Conservation (phyloP, 2,113 vertebrate genomes). For the Paracanthobrama guichenoti region DNA sequence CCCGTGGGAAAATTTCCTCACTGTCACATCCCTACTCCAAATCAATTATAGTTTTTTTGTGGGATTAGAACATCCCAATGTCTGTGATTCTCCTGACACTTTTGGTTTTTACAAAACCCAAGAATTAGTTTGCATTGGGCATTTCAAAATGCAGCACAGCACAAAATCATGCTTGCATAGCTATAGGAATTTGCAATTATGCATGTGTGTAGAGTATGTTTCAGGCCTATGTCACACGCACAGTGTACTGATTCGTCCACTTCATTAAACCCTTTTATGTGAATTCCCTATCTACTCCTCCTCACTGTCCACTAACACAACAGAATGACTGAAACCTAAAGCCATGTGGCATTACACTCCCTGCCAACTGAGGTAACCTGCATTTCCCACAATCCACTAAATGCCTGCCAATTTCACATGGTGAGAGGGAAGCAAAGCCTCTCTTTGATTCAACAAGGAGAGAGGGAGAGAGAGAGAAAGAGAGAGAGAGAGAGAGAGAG, state of each 20-base stretch:
- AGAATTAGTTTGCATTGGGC: not conserved
- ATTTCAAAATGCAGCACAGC: not conserved
- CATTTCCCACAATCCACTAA: not conserved
- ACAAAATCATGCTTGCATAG: not conserved
- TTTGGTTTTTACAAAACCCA: not conserved
- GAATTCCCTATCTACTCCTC: not conserved
- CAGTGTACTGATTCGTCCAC: not conserved
- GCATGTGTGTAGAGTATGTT: not conserved
- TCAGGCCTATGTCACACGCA: not conserved
- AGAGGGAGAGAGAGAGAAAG: not conserved
- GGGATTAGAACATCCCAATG: too few relatives aligned
- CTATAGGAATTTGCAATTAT: not conserved
- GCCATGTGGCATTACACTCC: constrained; percentile 25
- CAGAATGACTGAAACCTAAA: constrained; percentile 9
- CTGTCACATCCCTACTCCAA: too few relatives aligned
- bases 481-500: not conserved
- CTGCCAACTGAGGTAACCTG: constrained; percentile 16
- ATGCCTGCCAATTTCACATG: constrained; percentile 22
- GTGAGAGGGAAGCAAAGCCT: not conserved
- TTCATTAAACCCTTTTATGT: not conserved
- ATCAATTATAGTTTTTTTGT: too few relatives aligned
- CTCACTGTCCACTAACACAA: constrained; percentile 12
- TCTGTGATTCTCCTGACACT: not conserved
- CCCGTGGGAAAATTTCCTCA: too few relatives aligned
- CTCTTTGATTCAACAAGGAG: not conserved